phyloP scores from a whole-genome alignment of 2,113 vertebrate species.

The mouse (Mus musculus) region GRCm39 chr6:109996001-109996500 shows the following conservation, averaged over 20 bases:
- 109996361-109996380: background rate
- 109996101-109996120: background rate
- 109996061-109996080: background rate
- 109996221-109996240: background rate
- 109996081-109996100: background rate
- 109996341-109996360: accelerated
- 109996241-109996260: background rate
- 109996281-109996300: background rate
- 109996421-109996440: background rate
- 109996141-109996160: background rate
- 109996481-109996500: background rate
- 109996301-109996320: too few species aligned
- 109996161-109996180: constrained; percentile 10
- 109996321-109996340: too few species aligned
- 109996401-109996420: background rate
- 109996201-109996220: background rate
- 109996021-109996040: background rate
- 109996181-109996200: background rate
- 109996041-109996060: background rate
- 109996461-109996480: background rate
- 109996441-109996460: background rate
- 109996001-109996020: background rate
- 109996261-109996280: background rate
- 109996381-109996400: too few species aligned
- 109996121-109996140: background rate